These are phyloP conservation scores for Lasioglossum baleicum DNA, from an alignment of 1,140 invertebrate genomes.

Conservation along the genomic window DNA sequence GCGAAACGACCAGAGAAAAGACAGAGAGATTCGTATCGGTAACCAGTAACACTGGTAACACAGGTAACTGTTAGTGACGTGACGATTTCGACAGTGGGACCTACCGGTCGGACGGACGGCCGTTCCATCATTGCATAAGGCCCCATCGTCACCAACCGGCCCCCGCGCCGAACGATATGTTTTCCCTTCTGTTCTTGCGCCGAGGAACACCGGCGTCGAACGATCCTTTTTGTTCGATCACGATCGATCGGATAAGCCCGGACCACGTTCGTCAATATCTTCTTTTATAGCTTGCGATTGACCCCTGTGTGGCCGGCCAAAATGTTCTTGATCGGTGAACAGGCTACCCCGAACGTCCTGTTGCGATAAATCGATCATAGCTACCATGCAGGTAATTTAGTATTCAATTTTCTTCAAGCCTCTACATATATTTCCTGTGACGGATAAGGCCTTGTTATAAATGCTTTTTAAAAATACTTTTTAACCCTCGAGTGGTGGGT, in stretches of 20 bases:
- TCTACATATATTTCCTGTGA: no score
- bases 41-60: slow-evolving; percentile 67
- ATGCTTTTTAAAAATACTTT: no score
- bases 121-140: slow-evolving; percentile 54
- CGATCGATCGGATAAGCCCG: slow-evolving; percentile 34
- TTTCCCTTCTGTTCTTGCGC: slow-evolving; percentile 40
- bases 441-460: no score
- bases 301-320: no score
- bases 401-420: no score
- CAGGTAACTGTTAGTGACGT: slow-evolving; percentile 67
- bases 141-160: slow-evolving; percentile 56
- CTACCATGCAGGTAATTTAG: no score
- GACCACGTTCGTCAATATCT: slow-evolving; percentile 39
- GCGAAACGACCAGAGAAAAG: not conserved
- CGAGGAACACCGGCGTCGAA: slow-evolving; percentile 25
- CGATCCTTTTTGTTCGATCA: slow-evolving; percentile 27
- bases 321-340: no score
- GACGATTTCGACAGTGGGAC: slow-evolving; percentile 66
- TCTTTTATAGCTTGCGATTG: not conserved
- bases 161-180: slow-evolving; percentile 43
- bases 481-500: no score
- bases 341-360: no score
- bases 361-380: no score
- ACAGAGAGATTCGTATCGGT: slow-evolving; percentile 63
- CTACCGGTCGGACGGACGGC: slow-evolving; percentile 51